These are phyloP conservation scores for Chorisops tibialis DNA, from an alignment of 2,888 invertebrate genomes.

Conservation along the genomic window DNA sequence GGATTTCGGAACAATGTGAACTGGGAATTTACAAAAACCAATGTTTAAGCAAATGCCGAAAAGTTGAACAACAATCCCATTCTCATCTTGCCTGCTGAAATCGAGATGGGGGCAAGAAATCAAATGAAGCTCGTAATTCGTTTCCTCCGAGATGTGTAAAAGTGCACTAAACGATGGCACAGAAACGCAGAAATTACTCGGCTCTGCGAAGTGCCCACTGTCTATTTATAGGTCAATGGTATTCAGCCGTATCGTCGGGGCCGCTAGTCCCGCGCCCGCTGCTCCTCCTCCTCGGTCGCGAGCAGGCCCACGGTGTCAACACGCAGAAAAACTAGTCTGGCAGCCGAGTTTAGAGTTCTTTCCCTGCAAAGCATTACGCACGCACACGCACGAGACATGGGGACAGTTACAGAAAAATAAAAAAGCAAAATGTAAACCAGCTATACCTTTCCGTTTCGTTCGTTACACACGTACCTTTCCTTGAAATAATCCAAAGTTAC, in stretches of 20 bases:
- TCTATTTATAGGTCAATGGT: conserved; percentile 22
- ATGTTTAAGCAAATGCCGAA: no score
- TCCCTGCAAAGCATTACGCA: no score
- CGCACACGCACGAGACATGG: not conserved
- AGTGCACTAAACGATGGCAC: not conserved
- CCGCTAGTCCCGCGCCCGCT: not conserved
- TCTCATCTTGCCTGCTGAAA: no score
- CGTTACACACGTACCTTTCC: conserved; percentile 52
- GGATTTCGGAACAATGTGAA: no score
- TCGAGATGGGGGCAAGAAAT: no score
- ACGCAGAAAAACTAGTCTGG: not conserved
- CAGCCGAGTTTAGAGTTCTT: not conserved
- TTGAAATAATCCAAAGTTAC: conserved; percentile 54
- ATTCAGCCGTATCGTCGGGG: not conserved
- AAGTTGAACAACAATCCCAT: no score
- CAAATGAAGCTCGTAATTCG: no score
- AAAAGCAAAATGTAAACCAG: no score
- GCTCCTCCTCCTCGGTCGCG: not conserved
- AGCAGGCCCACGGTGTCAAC: not conserved
- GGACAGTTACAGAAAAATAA: no score
- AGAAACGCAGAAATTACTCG: not conserved
- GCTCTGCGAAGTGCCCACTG: not conserved
- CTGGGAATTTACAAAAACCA: no score
- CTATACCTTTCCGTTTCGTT: not conserved
- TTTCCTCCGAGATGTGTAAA: no score